phyloP scores from a whole-genome alignment of 2,113 vertebrate genomes.

The Raja brachyura region DNA sequence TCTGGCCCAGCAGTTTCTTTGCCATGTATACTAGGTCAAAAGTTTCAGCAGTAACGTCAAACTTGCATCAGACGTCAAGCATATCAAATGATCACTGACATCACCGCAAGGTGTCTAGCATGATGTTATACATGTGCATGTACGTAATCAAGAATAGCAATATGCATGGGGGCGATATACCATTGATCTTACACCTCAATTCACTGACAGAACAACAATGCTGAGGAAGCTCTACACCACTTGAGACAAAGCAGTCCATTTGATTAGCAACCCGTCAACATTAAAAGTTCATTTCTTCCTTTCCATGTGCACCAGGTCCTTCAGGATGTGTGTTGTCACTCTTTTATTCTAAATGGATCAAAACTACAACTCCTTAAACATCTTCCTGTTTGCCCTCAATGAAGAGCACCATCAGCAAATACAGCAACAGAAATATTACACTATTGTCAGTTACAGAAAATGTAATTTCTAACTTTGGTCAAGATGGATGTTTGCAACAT shows the following conservation, averaged over 20 bases:
- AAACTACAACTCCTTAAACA: background rate
- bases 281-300: too few relatives aligned
- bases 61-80: too few relatives aligned
- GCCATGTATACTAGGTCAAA: too few relatives aligned
- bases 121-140: background rate
- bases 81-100: too few relatives aligned
- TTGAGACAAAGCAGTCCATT: background rate
- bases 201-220: too few relatives aligned
- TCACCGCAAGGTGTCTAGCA: too few relatives aligned
- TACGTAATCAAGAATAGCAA: background rate
- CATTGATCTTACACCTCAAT: background rate
- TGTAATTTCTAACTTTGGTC: background rate
- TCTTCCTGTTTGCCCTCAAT: too few relatives aligned
- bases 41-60: too few relatives aligned
- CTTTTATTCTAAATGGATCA: background rate
- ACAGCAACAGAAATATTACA: background rate
- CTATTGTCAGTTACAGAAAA: background rate
- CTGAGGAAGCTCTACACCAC: background rate
- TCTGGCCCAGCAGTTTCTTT: too few relatives aligned
- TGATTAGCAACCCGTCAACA: background rate
- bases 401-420: background rate
- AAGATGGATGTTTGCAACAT: background rate
- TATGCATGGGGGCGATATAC: background rate
- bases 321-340: background rate
- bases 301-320: too few relatives aligned